Conservation (phyloP, 2,797 vertebrate genomes). For the Hipposideros larvatus region DNA sequence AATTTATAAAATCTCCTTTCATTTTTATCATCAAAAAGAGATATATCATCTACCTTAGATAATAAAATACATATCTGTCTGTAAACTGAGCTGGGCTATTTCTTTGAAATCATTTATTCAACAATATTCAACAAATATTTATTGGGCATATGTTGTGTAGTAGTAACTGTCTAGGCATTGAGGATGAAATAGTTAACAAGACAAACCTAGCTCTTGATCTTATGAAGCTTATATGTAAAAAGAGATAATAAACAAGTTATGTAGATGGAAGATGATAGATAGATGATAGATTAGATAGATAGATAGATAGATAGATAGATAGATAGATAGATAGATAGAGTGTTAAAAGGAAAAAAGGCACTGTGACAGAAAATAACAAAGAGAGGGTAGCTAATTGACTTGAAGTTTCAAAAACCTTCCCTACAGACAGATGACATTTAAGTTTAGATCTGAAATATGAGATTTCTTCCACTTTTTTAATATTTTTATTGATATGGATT, state of each 20-base stretch:
- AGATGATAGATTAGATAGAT: background rate
- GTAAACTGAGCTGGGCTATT: background rate
- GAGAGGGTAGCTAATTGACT: background rate
- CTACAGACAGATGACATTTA: background rate
- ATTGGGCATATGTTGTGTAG: background rate
- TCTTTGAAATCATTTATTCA: slow-evolving; percentile 1
- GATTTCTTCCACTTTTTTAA: background rate
- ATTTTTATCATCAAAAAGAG: slow-evolving; percentile 6
- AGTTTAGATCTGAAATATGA: background rate
- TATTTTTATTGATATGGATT: background rate
- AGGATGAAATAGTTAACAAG: background rate
- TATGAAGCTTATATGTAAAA: background rate
- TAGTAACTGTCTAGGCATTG: background rate
- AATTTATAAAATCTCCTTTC: background rate
- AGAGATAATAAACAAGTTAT: background rate
- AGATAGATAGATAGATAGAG: background rate
- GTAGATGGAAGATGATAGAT: background rate
- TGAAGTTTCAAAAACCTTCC: background rate
- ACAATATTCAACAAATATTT: slow-evolving; percentile 5
- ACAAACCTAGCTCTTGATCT: background rate
- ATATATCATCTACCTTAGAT: background rate
- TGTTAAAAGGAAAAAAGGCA: background rate
- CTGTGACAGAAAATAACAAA: background rate
- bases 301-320: too few species aligned
- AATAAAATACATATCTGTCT: background rate